Evolutionary conservation across 2,797 vertebrate genomes (phyloP).

Genomic region (Rhynchotus rufescens): DNA sequence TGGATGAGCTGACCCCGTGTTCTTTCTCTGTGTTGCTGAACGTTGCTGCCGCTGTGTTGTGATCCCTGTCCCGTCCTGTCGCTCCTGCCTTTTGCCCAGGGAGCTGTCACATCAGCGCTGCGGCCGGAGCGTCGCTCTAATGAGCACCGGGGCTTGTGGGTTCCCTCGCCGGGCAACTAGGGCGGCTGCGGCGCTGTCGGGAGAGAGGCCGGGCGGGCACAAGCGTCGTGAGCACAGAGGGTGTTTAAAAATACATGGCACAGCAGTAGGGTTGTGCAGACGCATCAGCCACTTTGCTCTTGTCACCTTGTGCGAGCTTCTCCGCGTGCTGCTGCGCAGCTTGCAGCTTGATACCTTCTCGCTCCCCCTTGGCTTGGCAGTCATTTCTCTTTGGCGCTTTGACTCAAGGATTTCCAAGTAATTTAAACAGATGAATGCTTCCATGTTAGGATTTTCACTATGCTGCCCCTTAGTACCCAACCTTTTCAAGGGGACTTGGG

Average conservation of each 20-base stretch:
- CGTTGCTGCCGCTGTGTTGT: neutral
- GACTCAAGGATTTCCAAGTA: neutral
- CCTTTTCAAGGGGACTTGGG: neutral
- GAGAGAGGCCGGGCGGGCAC: neutral
- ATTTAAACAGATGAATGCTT: neutral
- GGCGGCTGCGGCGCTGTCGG: constrained; percentile 3
- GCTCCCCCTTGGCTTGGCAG: neutral
- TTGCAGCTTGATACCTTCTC: neutral
- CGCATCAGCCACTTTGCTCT: neutral
- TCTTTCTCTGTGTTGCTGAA: neutral
- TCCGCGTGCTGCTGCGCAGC: neutral
- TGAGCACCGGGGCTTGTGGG: neutral
- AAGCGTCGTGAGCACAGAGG: constrained; percentile 10
- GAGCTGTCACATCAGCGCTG: neutral
- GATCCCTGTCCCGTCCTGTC: neutral
- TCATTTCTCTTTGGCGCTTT: neutral
- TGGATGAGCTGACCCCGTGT: neutral
- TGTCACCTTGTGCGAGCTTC: neutral
- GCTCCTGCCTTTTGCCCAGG: neutral
- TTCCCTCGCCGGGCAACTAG: neutral
- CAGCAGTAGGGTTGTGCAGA: neutral
- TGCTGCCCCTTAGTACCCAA: neutral
- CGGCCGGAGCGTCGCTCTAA: neutral
- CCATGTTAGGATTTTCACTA: neutral
- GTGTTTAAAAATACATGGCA: constrained; percentile 52